A percentile compares a stretch with the other conserved stretches of the same genome.
Conservation (phyloP, 2,113 vertebrate species). For the Myotis brandtii region DNA sequence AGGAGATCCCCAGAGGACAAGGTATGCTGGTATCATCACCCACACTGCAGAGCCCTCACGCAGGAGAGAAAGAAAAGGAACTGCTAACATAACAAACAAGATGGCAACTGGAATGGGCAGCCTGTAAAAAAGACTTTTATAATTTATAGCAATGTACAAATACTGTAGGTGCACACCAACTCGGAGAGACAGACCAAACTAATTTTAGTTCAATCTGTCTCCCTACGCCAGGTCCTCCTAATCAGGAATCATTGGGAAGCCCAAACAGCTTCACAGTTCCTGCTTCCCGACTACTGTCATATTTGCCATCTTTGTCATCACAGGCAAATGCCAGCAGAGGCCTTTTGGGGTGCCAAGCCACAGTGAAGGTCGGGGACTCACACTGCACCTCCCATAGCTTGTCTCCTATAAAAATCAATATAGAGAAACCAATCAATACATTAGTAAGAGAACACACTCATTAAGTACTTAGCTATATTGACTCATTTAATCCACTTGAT, state of each 20-base stretch:
- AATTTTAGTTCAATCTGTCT: neutral
- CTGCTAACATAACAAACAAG: neutral
- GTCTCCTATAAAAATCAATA: constrained; percentile 89
- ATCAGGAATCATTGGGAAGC: constrained; percentile 96
- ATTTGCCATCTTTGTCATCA: constrained; percentile 99
- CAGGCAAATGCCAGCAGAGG: constrained; percentile 97
- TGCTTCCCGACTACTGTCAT: constrained; percentile 96
- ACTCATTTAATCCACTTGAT: neutral
- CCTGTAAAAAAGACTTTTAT: neutral
- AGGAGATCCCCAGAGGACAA: neutral
- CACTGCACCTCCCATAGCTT: constrained; percentile 99
- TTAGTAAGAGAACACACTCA: neutral
- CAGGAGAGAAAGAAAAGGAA: neutral
- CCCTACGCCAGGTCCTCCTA: neutral
- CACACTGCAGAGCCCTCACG: neutral
- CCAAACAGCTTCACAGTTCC: constrained; percentile 99
- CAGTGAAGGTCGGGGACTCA: constrained; percentile 98
- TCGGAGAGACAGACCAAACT: neutral
- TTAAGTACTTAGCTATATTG: neutral
- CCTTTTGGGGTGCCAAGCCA: constrained; percentile 98
- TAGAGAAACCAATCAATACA: neutral
- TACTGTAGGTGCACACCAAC: neutral
- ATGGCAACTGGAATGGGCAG: neutral
- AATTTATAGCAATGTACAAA: neutral
- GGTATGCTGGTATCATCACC: too few relatives aligned